phyloP scores from a whole-genome alignment of 2,888 invertebrate species.

The Coleophora deauratella region DNA sequence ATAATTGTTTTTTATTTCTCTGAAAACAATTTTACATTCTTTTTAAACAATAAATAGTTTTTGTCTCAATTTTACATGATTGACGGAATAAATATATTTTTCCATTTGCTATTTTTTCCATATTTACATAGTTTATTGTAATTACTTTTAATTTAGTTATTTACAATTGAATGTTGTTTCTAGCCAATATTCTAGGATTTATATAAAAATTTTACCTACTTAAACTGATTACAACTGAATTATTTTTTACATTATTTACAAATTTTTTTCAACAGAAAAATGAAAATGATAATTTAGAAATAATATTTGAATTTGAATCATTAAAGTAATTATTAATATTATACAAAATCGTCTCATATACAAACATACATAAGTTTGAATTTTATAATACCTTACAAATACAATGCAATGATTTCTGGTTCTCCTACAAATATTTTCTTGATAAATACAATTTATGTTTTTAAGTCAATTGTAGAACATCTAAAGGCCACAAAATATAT shows the following conservation, averaged over 20 bases:
- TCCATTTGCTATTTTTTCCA: conserved; percentile 36
- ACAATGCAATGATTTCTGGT: too few species aligned
- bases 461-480: too few species aligned
- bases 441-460: too few species aligned
- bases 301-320: too few species aligned
- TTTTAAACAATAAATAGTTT: conserved; percentile 66
- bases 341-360: too few species aligned
- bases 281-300: too few species aligned
- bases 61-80: conserved; percentile 53
- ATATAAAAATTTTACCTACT: too few species aligned
- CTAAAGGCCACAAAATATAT: neutral
- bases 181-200: conserved; percentile 37
- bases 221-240: conserved; percentile 1
- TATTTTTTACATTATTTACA: conserved; percentile 65
- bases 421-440: too few species aligned
- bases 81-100: conserved; percentile 64
- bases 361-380: too few species aligned
- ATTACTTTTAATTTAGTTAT: too few species aligned
- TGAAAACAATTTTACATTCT: conserved; percentile 68
- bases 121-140: conserved; percentile 57
- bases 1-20: conserved; percentile 50
- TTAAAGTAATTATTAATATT: too few species aligned
- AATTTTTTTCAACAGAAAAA: conserved; percentile 10
- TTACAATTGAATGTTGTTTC: conserved; percentile 40
- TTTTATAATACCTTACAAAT: too few species aligned